Evolutionary conservation across 2,113 vertebrate species (phyloP).

Genomic region (Halcyon senegalensis): DNA sequence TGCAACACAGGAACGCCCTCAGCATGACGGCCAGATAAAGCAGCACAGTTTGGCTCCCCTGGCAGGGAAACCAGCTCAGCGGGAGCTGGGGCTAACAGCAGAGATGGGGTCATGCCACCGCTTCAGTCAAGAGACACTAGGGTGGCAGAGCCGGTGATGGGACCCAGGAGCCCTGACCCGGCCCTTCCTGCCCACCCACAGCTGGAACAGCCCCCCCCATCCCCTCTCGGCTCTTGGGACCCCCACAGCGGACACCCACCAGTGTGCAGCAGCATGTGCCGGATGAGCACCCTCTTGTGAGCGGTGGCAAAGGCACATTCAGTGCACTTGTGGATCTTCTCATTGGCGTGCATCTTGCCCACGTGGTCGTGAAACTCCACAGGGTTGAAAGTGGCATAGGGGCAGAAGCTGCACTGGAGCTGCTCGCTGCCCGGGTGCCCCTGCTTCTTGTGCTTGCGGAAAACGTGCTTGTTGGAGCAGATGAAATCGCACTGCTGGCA

Average conservation of each 20-base stretch:
- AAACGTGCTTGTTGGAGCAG: slow-evolving; percentile 91
- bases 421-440: slow-evolving; percentile 87
- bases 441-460: slow-evolving; percentile 89
- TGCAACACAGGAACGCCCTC: background rate
- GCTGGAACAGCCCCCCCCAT: background rate
- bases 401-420: slow-evolving; percentile 88
- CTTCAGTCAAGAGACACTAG: background rate
- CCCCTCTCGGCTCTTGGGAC: background rate
- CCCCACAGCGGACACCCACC: slow-evolving; percentile 68
- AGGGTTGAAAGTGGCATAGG: slow-evolving; percentile 90
- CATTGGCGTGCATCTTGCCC: slow-evolving; percentile 90
- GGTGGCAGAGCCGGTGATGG: background rate
- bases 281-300: slow-evolving; percentile 91
- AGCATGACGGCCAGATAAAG: background rate
- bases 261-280: slow-evolving; percentile 91
- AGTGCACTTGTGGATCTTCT: slow-evolving; percentile 91
- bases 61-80: background rate
- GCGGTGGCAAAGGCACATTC: slow-evolving; percentile 91
- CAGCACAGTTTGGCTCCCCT: background rate
- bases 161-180: background rate
- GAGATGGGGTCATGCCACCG: background rate
- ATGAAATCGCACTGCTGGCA: slow-evolving; percentile 92
- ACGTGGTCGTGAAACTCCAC: slow-evolving; percentile 90
- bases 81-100: background rate
- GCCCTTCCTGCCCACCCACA: background rate